Percentiles rank a stretch among this genome's conserved stretches.
phyloP scores from a whole-genome alignment of 1,140 invertebrate species.

The Ceratosolen solmsi region DNA sequence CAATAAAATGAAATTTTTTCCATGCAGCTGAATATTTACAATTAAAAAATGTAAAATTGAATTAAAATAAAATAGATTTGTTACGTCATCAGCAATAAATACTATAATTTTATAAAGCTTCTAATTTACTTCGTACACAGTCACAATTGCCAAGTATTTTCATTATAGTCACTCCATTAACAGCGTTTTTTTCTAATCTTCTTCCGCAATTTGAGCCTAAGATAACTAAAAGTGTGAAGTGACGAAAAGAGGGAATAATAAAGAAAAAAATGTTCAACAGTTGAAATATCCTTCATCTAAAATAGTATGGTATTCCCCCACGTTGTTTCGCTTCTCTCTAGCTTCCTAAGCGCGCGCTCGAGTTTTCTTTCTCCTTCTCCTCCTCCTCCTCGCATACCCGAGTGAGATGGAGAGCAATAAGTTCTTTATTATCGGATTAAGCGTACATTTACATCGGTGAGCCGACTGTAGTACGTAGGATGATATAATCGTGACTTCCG shows the following conservation, averaged over 20 bases:
- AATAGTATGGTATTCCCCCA: neutral
- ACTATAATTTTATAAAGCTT: too few relatives aligned
- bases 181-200: neutral
- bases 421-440: conserved; percentile 53
- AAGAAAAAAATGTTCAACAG: conserved; percentile 53
- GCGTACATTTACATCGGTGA: conserved; percentile 47
- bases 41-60: too few relatives aligned
- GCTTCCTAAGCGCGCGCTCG: conserved; percentile 9
- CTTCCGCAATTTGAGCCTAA: neutral
- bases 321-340: conserved; percentile 11
- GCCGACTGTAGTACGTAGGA: conserved; percentile 14
- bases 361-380: neutral
- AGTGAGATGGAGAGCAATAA: conserved; percentile 48
- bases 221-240: neutral
- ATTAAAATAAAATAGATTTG: too few relatives aligned
- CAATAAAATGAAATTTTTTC: too few relatives aligned
- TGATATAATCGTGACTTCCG: conserved; percentile 52
- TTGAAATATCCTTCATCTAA: conserved; percentile 17
- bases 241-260: neutral
- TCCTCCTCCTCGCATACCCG: neutral
- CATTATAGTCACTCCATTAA: too few relatives aligned
- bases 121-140: too few relatives aligned
- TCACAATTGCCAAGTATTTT: too few relatives aligned
- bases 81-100: too few relatives aligned
- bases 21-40: too few relatives aligned